Percentiles rank a stretch among this genome's conserved stretches.
phyloP scores from a whole-genome alignment of 2,797 vertebrate species.

The Apogon talboti region DNA sequence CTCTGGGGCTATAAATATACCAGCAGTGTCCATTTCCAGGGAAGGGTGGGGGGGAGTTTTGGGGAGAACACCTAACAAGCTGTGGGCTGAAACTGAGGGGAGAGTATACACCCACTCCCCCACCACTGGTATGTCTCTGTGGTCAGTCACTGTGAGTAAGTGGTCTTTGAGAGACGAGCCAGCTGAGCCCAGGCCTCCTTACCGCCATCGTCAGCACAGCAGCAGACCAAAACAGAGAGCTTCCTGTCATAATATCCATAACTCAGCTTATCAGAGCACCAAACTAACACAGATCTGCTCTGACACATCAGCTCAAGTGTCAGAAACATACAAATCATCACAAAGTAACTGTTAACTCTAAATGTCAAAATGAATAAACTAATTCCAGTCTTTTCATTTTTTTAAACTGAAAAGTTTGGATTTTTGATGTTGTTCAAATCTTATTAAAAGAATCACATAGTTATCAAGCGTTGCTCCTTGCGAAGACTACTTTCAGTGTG shows the following conservation, averaged over 20 bases:
- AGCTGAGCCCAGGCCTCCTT: conserved; percentile 55
- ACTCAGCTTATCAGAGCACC: conserved; percentile 14
- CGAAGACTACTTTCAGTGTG: background rate
- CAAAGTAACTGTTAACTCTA: too few species aligned
- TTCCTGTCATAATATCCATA: conserved; percentile 32
- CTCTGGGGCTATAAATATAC: conserved; percentile 84
- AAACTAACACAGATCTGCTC: conserved; percentile 2
- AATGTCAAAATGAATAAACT: too few species aligned
- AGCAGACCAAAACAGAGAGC: conserved; percentile 39
- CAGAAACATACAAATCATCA: background rate
- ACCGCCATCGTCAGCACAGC: conserved; percentile 6
- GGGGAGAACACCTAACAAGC: conserved; percentile 65
- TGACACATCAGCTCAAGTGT: background rate
- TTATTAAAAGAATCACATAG: background rate
- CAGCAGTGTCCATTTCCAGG: conserved; percentile 82
- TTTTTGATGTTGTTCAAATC: background rate
- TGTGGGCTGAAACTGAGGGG: conserved; percentile 34
- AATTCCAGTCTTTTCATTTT: too few species aligned
- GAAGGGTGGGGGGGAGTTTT: conserved; percentile 24
- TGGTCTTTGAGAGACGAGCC: conserved; percentile 37
- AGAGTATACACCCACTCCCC: conserved; percentile 44
- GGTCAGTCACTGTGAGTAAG: conserved; percentile 53
- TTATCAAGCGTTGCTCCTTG: background rate
- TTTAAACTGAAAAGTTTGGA: too few species aligned
- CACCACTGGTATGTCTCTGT: conserved; percentile 50